Conservation (phyloP, 2,797 vertebrate species). For the Rousettus madagascariensis region DNA sequence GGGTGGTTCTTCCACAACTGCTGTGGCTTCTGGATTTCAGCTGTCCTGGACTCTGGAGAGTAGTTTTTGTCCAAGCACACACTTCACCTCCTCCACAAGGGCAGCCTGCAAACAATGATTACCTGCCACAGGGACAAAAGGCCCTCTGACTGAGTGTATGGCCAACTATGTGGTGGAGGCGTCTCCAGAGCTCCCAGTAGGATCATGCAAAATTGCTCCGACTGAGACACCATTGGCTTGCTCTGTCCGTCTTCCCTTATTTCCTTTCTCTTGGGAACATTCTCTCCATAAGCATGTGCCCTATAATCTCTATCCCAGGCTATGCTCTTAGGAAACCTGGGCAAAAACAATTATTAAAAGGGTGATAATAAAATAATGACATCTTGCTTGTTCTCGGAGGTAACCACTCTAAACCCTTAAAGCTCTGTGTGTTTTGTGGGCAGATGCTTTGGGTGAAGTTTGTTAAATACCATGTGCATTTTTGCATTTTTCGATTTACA, state of each 20-base stretch:
- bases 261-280: background rate
- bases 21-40: background rate
- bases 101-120: background rate
- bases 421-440: background rate
- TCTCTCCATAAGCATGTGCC: background rate
- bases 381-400: background rate
- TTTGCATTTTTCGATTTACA: background rate
- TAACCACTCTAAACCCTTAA: background rate
- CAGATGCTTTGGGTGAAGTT: background rate
- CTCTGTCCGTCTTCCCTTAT: too few species aligned
- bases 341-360: background rate
- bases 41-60: too few species aligned
- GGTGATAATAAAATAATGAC: background rate
- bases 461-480: background rate
- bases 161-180: too few species aligned
- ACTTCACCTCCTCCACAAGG: background rate
- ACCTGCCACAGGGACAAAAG: background rate
- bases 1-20: accelerated
- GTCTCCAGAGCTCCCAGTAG: background rate
- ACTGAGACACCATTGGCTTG: too few species aligned
- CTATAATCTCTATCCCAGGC: background rate
- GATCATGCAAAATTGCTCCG: too few species aligned
- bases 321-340: background rate
- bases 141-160: background rate
- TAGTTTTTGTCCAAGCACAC: background rate